Evolutionary conservation across 2,113 vertebrate species (phyloP), one percentile per base, ranked within the genome.

Genomic region (Psephotus haematonotus): DNA sequence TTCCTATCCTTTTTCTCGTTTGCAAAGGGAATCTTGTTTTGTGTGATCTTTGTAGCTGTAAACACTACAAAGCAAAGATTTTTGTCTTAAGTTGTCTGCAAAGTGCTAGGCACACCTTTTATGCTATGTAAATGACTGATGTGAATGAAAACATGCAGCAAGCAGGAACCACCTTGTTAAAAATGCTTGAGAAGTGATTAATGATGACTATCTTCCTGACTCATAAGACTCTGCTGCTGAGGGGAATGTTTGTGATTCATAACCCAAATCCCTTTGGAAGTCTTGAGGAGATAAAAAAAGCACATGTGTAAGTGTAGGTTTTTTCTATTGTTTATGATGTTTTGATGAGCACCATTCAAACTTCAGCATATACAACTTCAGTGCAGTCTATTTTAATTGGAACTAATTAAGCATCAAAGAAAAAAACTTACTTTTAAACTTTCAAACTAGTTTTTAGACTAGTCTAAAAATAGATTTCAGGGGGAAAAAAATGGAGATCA

Each of bases 111-210:
- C 83, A 75, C 39, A 24, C 88, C 80, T 93, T 75, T 64, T 82
- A 23, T 82, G 65, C 69, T 75, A 5, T 84, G 43, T 70, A 84
- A 88, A 86, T 91, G 86, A 39, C 71, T 95, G 91, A 55, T 86
- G 88, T 78, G 88, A 68, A 76, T 82, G 71, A 80, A 96, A 97
- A 94, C 88, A 93, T 33, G 82, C 67, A 91, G 70, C 31, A 62
- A 93, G 79, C 82, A 81, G 94, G 95, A 97, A 23, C 91, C 80
- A 82, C 95, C 83, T 93, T 93, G 47, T 95, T 91, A 78, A 86
- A 95, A 93, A 75, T 63, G 35, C 80, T 79, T 17, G 8, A 93
- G 91, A 88, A 84, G 77, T 95, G 95, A 95, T 95, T 96, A 95
- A 95, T 86, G 94, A 92, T 93, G 70, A 85, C 68, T 93, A 1